Percentiles rank a stretch among this genome's conserved stretches.
Conservation (phyloP, 2,888 invertebrate species). For the Gymnoscelis rufifasciata region DNA sequence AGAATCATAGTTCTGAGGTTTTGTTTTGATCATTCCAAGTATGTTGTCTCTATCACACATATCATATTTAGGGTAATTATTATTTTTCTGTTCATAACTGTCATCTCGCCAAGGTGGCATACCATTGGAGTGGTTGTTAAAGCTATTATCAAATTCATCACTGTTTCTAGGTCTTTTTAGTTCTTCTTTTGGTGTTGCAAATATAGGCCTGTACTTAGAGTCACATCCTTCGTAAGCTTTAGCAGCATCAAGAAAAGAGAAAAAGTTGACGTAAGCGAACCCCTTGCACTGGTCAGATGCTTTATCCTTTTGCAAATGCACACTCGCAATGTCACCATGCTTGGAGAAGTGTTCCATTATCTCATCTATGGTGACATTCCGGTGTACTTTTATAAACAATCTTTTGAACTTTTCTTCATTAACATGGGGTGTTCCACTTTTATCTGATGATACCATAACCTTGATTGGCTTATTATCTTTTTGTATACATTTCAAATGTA, state of each 20-base stretch:
- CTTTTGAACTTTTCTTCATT: constrained; percentile 77
- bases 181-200: constrained; percentile 89
- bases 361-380: constrained; percentile 86
- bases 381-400: constrained; percentile 92
- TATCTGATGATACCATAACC: constrained; percentile 90
- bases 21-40: constrained; percentile 36
- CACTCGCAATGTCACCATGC: constrained; percentile 89
- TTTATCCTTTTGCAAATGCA: constrained; percentile 88
- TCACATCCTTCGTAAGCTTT: constrained; percentile 94
- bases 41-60: constrained; percentile 32
- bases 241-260: constrained; percentile 89
- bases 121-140: constrained; percentile 5
- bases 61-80: constrained; percentile 29
- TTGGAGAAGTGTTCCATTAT: constrained; percentile 88
- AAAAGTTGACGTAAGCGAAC: constrained; percentile 93
- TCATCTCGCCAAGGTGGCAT: constrained; percentile 20
- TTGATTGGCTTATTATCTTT: constrained; percentile 88
- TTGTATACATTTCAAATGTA: constrained; percentile 88
- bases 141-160: constrained; percentile 40
- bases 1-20: constrained; percentile 77
- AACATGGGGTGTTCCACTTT: constrained; percentile 45
- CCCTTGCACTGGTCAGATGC: constrained; percentile 90
- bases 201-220: constrained; percentile 90
- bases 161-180: constrained; percentile 57
- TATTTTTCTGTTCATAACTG: constrained; percentile 16